A percentile compares a stretch with the other conserved stretches of the same genome.
phyloP scores from a whole-genome alignment of 2,797 vertebrate species.

The Betta splendens region DNA sequence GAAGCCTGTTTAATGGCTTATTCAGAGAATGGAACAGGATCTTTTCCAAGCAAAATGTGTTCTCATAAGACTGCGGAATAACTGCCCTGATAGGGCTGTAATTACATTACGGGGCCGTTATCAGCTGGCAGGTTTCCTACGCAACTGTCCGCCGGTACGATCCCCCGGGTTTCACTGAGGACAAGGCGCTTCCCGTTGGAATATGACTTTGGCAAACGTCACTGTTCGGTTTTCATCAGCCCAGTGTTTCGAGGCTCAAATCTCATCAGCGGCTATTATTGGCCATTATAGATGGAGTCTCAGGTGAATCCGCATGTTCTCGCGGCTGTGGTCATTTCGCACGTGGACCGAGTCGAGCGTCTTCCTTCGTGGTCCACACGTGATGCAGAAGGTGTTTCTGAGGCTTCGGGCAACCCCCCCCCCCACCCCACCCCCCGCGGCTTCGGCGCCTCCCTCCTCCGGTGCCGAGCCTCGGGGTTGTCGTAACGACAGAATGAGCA shows the following conservation, averaged over 20 bases:
- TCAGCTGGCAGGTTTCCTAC: slow-evolving; percentile 64
- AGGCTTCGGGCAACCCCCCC: slow-evolving; percentile 33
- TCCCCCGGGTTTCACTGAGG: slow-evolving; percentile 17
- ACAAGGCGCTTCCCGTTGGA: slow-evolving; percentile 11
- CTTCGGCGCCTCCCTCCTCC: slow-evolving; percentile 30
- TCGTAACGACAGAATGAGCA: slow-evolving; percentile 65
- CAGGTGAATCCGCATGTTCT: not conserved
- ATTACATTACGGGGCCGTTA: slow-evolving; percentile 70
- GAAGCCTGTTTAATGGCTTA: slow-evolving; percentile 68
- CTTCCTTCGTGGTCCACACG: slow-evolving; percentile 3
- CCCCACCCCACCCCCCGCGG: too few relatives aligned
- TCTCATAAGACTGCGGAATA: slow-evolving; percentile 63
- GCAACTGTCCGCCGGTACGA: slow-evolving; percentile 59
- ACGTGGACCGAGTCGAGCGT: not conserved
- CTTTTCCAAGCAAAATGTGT: slow-evolving; percentile 54
- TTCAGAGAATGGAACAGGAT: slow-evolving; percentile 62
- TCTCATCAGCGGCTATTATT: slow-evolving; percentile 26
- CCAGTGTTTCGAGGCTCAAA: slow-evolving; percentile 13
- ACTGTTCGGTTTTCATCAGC: slow-evolving; percentile 15
- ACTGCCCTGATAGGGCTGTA: slow-evolving; percentile 62
- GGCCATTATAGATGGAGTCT: too few relatives aligned
- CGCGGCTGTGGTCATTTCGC: not conserved
- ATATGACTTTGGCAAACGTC: slow-evolving; percentile 27
- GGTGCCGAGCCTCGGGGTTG: slow-evolving; percentile 31
- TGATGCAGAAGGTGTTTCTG: slow-evolving; percentile 21